Evolutionary conservation across 2,888 invertebrate genomes (phyloP), one percentile per base, ranked within the genome.

Genomic region (Branchipolynoe longqiensis): DNA sequence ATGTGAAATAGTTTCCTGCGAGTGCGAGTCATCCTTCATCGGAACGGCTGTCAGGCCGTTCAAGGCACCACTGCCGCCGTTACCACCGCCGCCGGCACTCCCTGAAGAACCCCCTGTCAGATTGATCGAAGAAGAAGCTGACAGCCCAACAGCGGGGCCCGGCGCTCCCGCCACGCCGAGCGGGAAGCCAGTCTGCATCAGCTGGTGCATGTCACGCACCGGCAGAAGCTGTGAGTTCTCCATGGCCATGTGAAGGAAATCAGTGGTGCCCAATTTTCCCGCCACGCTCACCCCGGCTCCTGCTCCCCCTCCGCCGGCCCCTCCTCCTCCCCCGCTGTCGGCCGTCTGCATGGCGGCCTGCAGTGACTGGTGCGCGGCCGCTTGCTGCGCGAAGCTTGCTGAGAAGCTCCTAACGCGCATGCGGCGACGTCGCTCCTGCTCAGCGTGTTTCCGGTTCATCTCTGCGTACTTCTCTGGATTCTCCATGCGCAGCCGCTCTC

Each of bases 371-470:
- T 78, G 25, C 14, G 78, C 78, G 18, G 78, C 41, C 6, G 78
- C 25, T 18, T 41, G 78, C 78, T 41, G 78, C 0, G 78, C 41
- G 12, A 48, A 48, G 28, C 78, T 78, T 0, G 41, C 78, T 2
- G 78, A 78, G 14, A 78, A 54, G 28, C 78, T 78, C 6, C 78
- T 2, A 8, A 54, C 78, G 14, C 78, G 3, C 54, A 78, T 48
- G 25, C 78, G 41, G 14, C 78, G 1, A 1, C 78, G 40, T 0
- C 78, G 41, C 48, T 78, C 78, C 28, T 78, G 78, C 28, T 78
- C 78, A 18, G 78, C 78, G 31, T 78, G 78, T 28, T 78, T 78
- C 1, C 78, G 78, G 78, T 78, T 78, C 78, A 78, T 78, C 41
- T 78, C 78, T 12, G 78, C 78, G 28, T 78, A 78, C 31, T 78